Evolutionary conservation across 2,888 invertebrate genomes (phyloP), one percentile per base, ranked within the genome.

Genomic region (Drosophila kambysellisi): DNA sequence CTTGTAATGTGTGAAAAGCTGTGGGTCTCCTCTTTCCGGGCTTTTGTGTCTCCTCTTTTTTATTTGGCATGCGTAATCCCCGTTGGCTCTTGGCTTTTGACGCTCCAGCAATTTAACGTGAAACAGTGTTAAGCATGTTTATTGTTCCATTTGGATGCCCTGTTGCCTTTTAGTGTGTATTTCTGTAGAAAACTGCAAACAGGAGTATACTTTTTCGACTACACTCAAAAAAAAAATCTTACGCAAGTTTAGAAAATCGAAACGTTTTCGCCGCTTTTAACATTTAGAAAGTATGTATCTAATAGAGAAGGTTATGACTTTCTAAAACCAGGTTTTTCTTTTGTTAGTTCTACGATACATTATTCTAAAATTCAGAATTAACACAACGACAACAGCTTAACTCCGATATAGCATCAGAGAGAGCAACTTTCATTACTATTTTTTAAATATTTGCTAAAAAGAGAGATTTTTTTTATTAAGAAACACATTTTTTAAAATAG

Each of bases 1-100:
- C 25, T 32, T 30, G 33, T 54, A 54, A 61, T 62, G 76, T 76
- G 77, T 70, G 81, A 76, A 64, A 67, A 56, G 59, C 29, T 53
- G 11, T 46, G 48, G 46, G 41, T 54, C 15, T 25, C 58, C 29
- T 33, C 17, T 39, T 43, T 71, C 48, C 59, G 62, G 58, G 35
- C 35, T 46, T 50, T 48, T 46, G 63, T 39, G 37, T 59, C 35
- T 32, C 20, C 37, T 11, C 25, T 43, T 50, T 43, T 50, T 39
- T 43, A 29, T 46, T 30, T 20, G 15, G 9, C 32, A 20, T 17
- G 37, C 37, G 51, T 50, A 56, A 50, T 37, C 41, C 62, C 41
- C 15, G 12, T 20, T 30, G 54, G 25, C 60, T 8, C 15, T 46
- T 62, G 43, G 30, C 43, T 39, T 67, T 37, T 25, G 17, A 20